Evolutionary conservation across 2,113 vertebrate genomes (phyloP).

Genomic region (Recurvirostra avosetta): DNA sequence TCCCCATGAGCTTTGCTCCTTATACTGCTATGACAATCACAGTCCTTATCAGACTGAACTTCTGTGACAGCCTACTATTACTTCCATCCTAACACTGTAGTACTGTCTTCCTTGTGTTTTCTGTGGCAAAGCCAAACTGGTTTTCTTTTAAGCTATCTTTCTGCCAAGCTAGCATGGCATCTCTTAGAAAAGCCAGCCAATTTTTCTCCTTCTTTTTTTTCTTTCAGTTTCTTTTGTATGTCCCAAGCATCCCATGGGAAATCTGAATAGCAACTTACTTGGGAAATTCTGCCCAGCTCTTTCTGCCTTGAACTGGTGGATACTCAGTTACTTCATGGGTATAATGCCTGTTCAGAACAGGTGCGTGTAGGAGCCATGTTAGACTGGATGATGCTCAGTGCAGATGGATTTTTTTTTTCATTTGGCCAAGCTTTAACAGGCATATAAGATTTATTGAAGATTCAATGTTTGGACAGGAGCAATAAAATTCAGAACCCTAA

Average conservation of each 20-base stretch:
- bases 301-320: not conserved
- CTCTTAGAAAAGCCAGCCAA: not conserved
- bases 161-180: not conserved
- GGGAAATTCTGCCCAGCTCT: not conserved
- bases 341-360: not conserved
- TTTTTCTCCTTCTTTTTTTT: not conserved
- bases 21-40: fast-evolving
- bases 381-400: not conserved
- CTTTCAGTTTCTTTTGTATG: not conserved
- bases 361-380: not conserved
- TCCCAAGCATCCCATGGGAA: not conserved
- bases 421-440: not conserved
- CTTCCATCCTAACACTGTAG: not conserved
- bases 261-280: not conserved
- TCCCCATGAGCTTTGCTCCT: not conserved
- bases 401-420: not conserved
- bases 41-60: not conserved
- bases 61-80: not conserved
- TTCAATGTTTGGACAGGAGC: not conserved
- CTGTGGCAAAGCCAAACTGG: not conserved
- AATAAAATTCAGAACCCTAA: not conserved
- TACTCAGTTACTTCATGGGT: not conserved
- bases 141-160: not conserved
- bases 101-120: not conserved
- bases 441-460: not conserved